Evolutionary conservation across 2,113 vertebrate genomes (phyloP), one percentile per base, ranked within the genome.

Genomic region (Columba janthina): DNA sequence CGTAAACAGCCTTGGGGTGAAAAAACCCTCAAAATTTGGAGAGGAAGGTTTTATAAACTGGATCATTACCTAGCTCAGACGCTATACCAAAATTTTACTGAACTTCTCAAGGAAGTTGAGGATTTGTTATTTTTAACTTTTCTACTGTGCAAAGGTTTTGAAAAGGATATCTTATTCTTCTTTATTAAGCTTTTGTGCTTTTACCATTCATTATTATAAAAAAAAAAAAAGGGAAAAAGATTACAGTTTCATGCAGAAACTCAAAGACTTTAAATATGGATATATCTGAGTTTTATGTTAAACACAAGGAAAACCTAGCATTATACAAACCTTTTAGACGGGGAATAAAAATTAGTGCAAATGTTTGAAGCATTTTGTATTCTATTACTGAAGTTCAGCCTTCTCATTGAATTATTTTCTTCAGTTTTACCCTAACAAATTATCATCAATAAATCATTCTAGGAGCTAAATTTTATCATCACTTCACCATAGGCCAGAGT

Each of bases 291-390:
- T 12, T 9, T 50, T 24, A 69, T 6, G 10, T 32, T 38, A 66
- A 48, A 80, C 58, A 1, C 28, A 70, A 67, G 15, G 29, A 38
- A 48, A 80, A 9, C 0, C 0, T n/a, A 61, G n/a, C 15, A 56
- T 17, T 44, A 61, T 31, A 28, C 2, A 22, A 24, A 15, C 29
- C 28, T 70, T 64, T 92, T 17, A 54, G 9, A 53, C 10, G 75
- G 26, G 9, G 25, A 67, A 19, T 16, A 79, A 75, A 90, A 51
- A 6, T 18, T 42, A 44, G 44, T 26, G 4, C 28, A 40, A 66
- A 50, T 19, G 0, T 62, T 58, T 32, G 9, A 79, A 75, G 4
- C 60, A 42, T 46, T 81, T 94, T 67, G 1, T 58, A 14, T 48
- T 57, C 5, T 65, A 2, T 56, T 73, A 57, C 14, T 46, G 51